Evolutionary conservation across 2,113 vertebrate species (phyloP), one percentile per base, ranked within the genome.

Genomic region (Phrynosoma platyrhinos): DNA sequence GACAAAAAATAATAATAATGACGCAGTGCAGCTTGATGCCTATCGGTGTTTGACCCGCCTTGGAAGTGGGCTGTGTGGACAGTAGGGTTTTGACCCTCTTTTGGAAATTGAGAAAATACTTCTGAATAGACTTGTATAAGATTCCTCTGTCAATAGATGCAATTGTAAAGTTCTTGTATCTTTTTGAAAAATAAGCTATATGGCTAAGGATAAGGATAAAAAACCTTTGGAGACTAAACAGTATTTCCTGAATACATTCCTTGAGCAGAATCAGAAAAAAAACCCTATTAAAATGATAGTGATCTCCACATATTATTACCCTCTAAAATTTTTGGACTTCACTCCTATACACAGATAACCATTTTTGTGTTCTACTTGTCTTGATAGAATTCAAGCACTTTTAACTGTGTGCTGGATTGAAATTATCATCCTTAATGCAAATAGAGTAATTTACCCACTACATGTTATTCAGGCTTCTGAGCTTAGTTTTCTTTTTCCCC

Each of bases 381-480:
- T 72, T 23, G 7, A 52, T 52, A 21, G 42, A 53, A 77, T 88
- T 40, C 68, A 83, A 83, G 16, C 40, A 47, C 16, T 18, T 66
- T 55, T 83, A 32, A 18, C 62, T 69, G 64, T 78, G 23, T 20
- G 47, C 47, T 40, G 64, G 32, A n/a, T 83, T 88, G 42, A 62
- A 83, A 23, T 14, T 68, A 88, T 83, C 81, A 88, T 69, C 62
- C n/a, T 88, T 78, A 88, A 78, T 83, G n/a, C 74, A 88, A 83
- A 78, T 55, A 88, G 74, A 88, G 14, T 71, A 9, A 78, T 42
- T 86, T 89, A 58, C 27, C 16, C 25, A 9, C 10, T 71, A 55
- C 27, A 82, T 77, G 36, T 86, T 82, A 78, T 47, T 82, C 64
- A 82, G 87, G 23, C 47, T 86, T 77, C 79, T 77, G 32, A 89